Percentiles rank a stretch among this genome's conserved stretches.
phyloP scores from a whole-genome alignment of 2,113 vertebrate genomes.

The Seriola aureovittata region DNA sequence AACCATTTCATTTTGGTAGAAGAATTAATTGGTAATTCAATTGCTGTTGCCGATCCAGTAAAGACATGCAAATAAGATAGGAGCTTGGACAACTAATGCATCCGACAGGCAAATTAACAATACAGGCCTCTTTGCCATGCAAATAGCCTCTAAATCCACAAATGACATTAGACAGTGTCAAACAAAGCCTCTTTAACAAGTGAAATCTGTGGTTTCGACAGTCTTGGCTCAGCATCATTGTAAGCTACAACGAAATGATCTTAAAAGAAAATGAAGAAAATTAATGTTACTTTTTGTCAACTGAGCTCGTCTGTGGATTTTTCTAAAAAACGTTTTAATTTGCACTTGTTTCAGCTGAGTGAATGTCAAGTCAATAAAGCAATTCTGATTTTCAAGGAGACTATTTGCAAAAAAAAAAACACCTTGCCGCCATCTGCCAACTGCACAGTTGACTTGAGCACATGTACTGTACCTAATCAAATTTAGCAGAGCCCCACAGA shows the following conservation, averaged over 20 bases:
- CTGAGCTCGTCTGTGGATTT: constrained; percentile 20
- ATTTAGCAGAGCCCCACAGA: constrained; percentile 88
- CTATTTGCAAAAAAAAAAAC: constrained; percentile 80
- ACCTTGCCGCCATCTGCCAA: constrained; percentile 88
- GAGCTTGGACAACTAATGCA: constrained; percentile 72
- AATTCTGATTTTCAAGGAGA: constrained; percentile 81
- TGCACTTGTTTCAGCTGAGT: constrained; percentile 74
- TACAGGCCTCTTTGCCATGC: constrained; percentile 74
- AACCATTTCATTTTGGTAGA: constrained; percentile 47
- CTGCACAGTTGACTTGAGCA: constrained; percentile 89
- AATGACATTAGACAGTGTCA: constrained; percentile 77
- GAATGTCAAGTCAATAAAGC: constrained; percentile 79
- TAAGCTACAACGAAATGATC: constrained; percentile 31
- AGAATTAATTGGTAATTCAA: constrained; percentile 74
- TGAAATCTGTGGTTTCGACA: constrained; percentile 63
- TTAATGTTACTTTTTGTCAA: constrained; percentile 40
- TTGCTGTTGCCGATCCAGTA: constrained; percentile 67
- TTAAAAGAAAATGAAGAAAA: constrained; percentile 37
- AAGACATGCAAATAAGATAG: constrained; percentile 80
- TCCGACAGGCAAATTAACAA: constrained; percentile 79
- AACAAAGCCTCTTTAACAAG: constrained; percentile 81
- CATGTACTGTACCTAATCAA: constrained; percentile 96
- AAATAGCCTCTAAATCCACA: constrained; percentile 80
- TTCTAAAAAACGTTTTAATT: constrained; percentile 68
- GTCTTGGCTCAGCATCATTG: constrained; percentile 55